These are phyloP conservation scores for Eilema caniola DNA, from an alignment of 2,888 invertebrate species.

Conservation along the genomic window DNA sequence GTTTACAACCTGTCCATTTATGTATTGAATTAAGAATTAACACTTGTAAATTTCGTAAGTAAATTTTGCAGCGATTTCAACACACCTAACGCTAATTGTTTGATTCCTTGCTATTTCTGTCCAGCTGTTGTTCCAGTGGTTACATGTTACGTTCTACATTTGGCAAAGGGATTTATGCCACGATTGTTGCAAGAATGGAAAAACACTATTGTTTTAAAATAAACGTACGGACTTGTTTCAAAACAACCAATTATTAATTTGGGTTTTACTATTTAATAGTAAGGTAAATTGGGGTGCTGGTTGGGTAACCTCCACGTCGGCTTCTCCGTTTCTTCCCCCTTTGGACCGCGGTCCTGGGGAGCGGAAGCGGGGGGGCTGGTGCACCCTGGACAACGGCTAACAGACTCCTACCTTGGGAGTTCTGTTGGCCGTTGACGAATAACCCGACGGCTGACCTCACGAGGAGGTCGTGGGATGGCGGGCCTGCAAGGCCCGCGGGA, in stretches of 20 bases:
- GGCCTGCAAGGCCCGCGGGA: too few species aligned
- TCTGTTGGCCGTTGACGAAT: too few species aligned
- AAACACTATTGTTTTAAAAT: neutral
- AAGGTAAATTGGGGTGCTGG: too few species aligned
- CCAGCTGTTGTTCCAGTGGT: neutral
- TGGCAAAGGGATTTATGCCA: neutral
- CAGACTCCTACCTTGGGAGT: too few species aligned
- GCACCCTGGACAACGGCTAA: too few species aligned
- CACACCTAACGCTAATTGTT: neutral
- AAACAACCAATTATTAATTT: neutral
- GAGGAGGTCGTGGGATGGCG: too few species aligned
- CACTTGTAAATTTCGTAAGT: neutral
- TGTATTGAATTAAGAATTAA: constrained; percentile 4
- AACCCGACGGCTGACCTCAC: too few species aligned
- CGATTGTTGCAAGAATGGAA: neutral
- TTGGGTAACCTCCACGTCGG: too few species aligned
- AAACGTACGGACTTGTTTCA: neutral
- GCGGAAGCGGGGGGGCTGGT: too few species aligned
- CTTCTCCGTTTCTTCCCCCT: too few species aligned
- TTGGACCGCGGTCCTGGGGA: too few species aligned
- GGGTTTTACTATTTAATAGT: too few species aligned
- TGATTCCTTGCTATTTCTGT: neutral
- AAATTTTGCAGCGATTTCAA: neutral
- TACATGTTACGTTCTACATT: neutral
- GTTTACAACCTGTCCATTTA: neutral